Percentiles rank a stretch among this genome's conserved stretches.
Conservation (phyloP, 2,888 invertebrate genomes). For the Rotaria sp. region DNA sequence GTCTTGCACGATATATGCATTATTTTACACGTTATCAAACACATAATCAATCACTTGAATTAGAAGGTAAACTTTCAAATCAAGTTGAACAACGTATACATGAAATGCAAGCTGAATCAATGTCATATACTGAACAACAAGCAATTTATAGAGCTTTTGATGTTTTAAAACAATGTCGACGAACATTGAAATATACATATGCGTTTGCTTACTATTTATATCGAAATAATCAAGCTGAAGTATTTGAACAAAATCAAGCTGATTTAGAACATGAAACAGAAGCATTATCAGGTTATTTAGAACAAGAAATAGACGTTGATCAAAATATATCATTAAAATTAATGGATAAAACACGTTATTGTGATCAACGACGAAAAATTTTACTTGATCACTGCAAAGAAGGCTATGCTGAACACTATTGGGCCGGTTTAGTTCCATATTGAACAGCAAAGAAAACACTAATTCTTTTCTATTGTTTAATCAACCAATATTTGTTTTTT, state of each 20-base stretch:
- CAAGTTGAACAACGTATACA: not conserved
- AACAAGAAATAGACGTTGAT: constrained; percentile 90
- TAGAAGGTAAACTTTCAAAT: not conserved
- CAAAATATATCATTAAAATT: constrained; percentile 97
- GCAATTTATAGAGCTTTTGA: not conserved
- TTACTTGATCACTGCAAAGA: constrained; percentile 93
- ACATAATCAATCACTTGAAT: constrained; percentile 1
- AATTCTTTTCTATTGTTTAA: not conserved
- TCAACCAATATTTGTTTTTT: not conserved
- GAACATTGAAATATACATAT: not conserved
- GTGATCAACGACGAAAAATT: constrained; percentile 88
- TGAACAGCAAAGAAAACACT: not conserved
- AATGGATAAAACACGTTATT: constrained; percentile 94
- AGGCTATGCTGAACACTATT: constrained; percentile 95
- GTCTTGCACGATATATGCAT: not conserved
- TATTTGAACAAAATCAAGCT: constrained; percentile 14
- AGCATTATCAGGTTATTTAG: constrained; percentile 65
- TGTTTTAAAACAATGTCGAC: not conserved
- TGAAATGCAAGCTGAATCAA: not conserved
- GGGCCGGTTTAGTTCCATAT: constrained; percentile 62
- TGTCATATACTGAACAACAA: not conserved
- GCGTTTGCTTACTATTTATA: constrained; percentile 10
- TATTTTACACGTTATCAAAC: constrained; percentile 8
- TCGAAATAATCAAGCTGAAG: constrained; percentile 4
- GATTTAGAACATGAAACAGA: constrained; percentile 4